Base-by-base conservation (phyloP, 2,797 vertebrate species). In the Simalia tracyae region DNA sequence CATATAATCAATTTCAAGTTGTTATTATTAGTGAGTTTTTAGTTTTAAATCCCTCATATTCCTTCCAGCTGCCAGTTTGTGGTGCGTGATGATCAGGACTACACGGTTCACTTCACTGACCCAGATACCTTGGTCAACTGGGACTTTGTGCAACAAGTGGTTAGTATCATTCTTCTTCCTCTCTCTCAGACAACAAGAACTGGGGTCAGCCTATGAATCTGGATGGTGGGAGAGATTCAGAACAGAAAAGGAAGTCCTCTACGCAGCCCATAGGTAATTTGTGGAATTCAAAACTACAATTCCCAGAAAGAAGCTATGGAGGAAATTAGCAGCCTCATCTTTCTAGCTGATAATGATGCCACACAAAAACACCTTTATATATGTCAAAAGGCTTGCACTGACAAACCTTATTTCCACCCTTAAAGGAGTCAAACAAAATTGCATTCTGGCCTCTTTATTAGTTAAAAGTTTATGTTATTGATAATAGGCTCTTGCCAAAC, bases 71-170 rank as follows among this genome's bases (percentile, higher is more conserved):
- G 99, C 98, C 99, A 99, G 96, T 99, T 99, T 98, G 98, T 99
- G 96, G 99, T 99, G 96, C 98, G 97, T 92, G 99, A 99, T 97
- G 98, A 99, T 95, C 98, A 99, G 97, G 99, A 99, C 97, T 99
- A 99, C 97, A 98, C 98, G 96, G 98, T 98, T 96, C 98, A 99
- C 97, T 99, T 99, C 97, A 98, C 98, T 97, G 99, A 99, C 97
- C 99, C 99, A 94, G 99, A 99, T 97, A 99, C 98, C 60, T 98
- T 99, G 97, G 99, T 99, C 96, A 99, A 98, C 98, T 99, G 99
- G 99, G 99, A 99, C 97, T 99, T 98, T 97, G 99, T 99, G 98
- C 98, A 99, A 97, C 99, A 99, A 98, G 99, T 99, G 98, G 99
- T 99, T 94, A 98, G 99, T 98, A 95, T 92, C 91, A 19, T 76